These are phyloP conservation scores for Lasioglossum baleicum DNA, from an alignment of 1,140 invertebrate species.

Conservation along the genomic window DNA sequence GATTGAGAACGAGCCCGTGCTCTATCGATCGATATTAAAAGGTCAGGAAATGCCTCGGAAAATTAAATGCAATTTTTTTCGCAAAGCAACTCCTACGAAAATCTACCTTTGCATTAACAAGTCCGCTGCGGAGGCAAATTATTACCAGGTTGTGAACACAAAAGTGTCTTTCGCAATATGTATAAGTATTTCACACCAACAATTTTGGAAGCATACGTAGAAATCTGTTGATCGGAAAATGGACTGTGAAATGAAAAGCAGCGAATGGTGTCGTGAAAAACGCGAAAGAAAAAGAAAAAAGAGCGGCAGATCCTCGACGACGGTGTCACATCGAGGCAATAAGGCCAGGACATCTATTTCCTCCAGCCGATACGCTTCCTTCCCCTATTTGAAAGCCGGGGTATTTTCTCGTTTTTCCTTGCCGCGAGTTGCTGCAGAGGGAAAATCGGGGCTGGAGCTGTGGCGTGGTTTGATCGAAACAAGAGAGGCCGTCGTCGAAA, in stretches of 20 bases:
- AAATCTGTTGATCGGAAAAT: too few species aligned
- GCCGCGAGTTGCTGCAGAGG: neutral
- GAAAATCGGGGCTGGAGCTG: neutral
- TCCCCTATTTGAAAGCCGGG: conserved; percentile 39
- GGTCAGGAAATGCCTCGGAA: too few species aligned
- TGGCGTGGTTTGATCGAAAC: conserved; percentile 28
- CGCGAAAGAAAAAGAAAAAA: neutral
- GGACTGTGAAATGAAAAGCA: neutral
- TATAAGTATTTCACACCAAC: too few species aligned
- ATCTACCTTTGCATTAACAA: too few species aligned
- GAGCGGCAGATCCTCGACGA: neutral
- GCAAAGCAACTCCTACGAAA: too few species aligned
- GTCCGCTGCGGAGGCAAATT: too few species aligned
- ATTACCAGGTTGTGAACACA: too few species aligned
- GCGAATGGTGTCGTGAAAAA: neutral
- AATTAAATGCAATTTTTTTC: neutral
- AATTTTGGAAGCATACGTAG: too few species aligned
- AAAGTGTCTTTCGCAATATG: too few species aligned
- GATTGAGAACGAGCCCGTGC: neutral
- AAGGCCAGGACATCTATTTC: conserved; percentile 57
- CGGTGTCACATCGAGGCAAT: conserved; percentile 43
- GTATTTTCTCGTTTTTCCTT: neutral
- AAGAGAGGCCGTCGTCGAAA: neutral
- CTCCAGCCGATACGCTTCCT: conserved; percentile 60
- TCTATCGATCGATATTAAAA: neutral